These are phyloP conservation scores for Rhagologus leucostigma DNA, from an alignment of 2,113 vertebrate genomes.

Conservation along the genomic window DNA sequence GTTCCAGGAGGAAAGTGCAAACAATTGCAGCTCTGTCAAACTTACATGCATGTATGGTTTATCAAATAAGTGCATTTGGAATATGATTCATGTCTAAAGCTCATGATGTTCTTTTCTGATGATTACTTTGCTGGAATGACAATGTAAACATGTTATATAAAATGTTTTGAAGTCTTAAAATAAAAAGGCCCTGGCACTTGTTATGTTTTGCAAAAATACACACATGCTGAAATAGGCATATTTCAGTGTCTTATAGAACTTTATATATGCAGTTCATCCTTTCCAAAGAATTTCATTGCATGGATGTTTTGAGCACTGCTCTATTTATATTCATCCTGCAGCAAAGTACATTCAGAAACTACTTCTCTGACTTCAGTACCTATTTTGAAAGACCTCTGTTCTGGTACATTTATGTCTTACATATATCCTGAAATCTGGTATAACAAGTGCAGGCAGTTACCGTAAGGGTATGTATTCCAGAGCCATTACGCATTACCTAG, in stretches of 20 bases:
- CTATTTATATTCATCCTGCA: slow-evolving; percentile 41
- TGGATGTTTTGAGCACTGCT: neutral
- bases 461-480: neutral
- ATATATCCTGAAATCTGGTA: neutral
- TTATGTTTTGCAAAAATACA: neutral
- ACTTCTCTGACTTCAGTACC: neutral
- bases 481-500: neutral
- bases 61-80: neutral
- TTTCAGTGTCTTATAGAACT: neutral
- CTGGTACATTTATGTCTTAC: neutral
- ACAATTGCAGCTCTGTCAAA: neutral
- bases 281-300: slow-evolving; percentile 22
- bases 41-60: neutral
- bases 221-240: neutral
- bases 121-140: neutral
- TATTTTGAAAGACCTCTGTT: slow-evolving; percentile 25
- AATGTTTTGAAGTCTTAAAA: slow-evolving; percentile 43
- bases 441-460: neutral
- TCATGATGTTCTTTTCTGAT: neutral
- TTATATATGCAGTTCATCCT: neutral
- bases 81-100: neutral
- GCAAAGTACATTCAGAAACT: slow-evolving; percentile 14
- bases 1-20: neutral
- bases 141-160: slow-evolving; percentile 48
- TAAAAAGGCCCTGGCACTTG: neutral